These are phyloP conservation scores for Peromyscus eremicus DNA, from an alignment of 2,797 vertebrate species.

Conservation along the genomic window DNA sequence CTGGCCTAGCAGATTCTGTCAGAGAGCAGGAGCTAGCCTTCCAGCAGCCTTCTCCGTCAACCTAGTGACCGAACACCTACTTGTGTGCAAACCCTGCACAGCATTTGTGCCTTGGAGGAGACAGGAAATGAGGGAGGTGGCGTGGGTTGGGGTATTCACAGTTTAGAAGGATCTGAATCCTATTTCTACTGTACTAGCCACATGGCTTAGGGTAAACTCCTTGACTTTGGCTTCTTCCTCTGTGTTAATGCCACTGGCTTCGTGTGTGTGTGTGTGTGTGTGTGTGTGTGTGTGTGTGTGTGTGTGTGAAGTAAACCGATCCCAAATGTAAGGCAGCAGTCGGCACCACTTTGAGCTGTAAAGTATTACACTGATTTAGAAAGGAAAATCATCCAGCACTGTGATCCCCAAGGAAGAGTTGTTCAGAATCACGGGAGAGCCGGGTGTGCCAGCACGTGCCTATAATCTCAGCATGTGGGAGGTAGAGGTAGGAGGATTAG, in stretches of 20 bases:
- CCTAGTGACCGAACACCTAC: slow-evolving; percentile 45
- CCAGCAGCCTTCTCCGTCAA: background rate
- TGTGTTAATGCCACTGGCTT: background rate
- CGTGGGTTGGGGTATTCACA: background rate
- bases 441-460: too few relatives aligned
- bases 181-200: background rate
- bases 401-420: slow-evolving; percentile 25
- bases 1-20: background rate
- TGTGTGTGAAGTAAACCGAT: slow-evolving; percentile 19
- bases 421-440: background rate
- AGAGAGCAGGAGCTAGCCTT: slow-evolving; percentile 3
- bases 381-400: background rate
- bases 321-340: background rate
- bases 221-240: slow-evolving; percentile 53
- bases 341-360: slow-evolving; percentile 29
- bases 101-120: slow-evolving; percentile 14
- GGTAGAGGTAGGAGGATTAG: background rate
- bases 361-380: background rate
- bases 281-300: background rate
- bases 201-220: background rate
- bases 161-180: background rate
- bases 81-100: slow-evolving; percentile 47
- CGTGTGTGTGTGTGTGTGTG: background rate
- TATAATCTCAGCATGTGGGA: background rate
- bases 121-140: slow-evolving; percentile 50